Evolutionary conservation across 2,797 vertebrate genomes (phyloP).

Genomic region (Galago senegalensis): DNA sequence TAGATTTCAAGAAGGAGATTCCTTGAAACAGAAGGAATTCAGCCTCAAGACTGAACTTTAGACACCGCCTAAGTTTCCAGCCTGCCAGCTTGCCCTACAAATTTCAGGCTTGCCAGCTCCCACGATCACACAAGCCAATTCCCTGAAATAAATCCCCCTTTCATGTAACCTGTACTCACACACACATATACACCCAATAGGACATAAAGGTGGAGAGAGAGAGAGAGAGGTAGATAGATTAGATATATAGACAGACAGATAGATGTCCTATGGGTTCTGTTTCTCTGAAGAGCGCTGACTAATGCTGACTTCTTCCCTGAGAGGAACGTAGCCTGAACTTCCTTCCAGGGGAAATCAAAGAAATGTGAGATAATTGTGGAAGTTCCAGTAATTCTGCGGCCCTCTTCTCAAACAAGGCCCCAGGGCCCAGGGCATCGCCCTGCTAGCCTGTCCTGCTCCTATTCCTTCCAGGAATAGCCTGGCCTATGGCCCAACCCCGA

Average conservation of each 20-base stretch:
- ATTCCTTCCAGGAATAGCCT: conserved; percentile 71
- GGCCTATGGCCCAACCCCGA: not conserved
- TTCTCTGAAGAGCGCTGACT: not conserved
- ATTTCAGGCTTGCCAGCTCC: not conserved
- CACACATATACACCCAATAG: not conserved
- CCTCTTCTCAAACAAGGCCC: not conserved
- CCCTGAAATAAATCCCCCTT: not conserved
- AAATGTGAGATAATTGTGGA: not conserved
- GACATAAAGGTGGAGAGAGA: not conserved
- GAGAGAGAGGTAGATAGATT: not conserved
- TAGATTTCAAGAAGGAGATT: not conserved
- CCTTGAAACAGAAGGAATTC: not conserved
- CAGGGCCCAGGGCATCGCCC: not conserved
- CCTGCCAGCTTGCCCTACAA: not conserved
- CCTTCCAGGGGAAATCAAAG: not conserved
- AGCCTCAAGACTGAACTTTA: not conserved
- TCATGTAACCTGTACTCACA: not conserved
- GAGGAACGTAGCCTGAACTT: not conserved
- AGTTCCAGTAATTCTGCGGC: not conserved
- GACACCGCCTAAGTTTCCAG: not conserved
- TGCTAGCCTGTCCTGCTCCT: not conserved
- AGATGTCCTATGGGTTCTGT: not conserved
- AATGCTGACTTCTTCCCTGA: not conserved
- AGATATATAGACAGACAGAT: not conserved
- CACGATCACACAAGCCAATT: not conserved